Evolutionary conservation across 2,888 invertebrate species (phyloP), one percentile per base, ranked within the genome.

Genomic region (Netelia fuscicornis): DNA sequence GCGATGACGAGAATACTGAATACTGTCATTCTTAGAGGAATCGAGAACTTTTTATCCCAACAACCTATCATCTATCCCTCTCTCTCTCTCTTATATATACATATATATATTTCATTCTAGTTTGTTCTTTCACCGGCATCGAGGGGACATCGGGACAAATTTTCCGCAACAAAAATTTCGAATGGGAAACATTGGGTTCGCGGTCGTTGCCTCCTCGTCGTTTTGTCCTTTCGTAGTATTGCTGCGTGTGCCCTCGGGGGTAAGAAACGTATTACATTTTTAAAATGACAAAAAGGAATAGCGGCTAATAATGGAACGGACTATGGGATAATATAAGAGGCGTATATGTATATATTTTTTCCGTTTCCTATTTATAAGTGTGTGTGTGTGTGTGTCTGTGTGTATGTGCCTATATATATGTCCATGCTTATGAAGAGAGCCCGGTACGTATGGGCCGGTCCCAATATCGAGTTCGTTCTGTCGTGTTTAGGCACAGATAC

Each of bases 161-260:
- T 93, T 93, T 93, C 93, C 93, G 93, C 91, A 91, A 93, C 91
- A 92, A 91, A 91, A 91, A 92, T 84, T 89, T 89, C 91, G 92
- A 93, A 93, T 93, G 87, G 90, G 87, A 89, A 89, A 90, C 88
- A 89, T 87, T 89, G 90, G 88, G 80, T 80, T 88, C 87, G 84
- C 70, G 90, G 85, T 87, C 86, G 84, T 68, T 86, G 64, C 37
- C 60, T 56, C 68, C 52, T 58, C 72, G 68, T 71, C 62, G 71
- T 78, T 71, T 74, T 70, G 60, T 82, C 79, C 71, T 64, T 83
- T 30, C 30, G 3, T 30, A 30, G 64, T 65, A 76, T 78, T 48
- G 87, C 86, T 75, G 86, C 71, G 84, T 71, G 58, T 67, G 86
- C 84, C 89, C 91, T 87, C 77, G 88, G 89, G 88, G 90, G 86